Percentiles rank a stretch among this genome's conserved stretches.
phyloP scores from a whole-genome alignment of 2,113 vertebrate species.

The Chaenocephalus aceratus region DNA sequence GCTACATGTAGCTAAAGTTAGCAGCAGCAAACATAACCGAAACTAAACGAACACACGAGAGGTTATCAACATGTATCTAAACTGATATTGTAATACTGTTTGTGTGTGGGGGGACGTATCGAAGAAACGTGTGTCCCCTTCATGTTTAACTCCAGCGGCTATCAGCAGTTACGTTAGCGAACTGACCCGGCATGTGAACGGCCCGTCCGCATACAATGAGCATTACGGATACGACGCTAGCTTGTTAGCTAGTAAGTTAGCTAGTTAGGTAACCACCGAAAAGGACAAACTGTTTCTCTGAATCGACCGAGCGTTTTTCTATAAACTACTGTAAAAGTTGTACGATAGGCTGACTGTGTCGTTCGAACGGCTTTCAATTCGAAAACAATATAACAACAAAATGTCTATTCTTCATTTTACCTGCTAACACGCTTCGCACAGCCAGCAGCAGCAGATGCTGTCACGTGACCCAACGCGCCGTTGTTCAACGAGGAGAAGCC shows the following conservation, averaged over 20 bases:
- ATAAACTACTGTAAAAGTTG: neutral
- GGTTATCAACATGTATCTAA: neutral
- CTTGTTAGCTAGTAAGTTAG: slow-evolving; percentile 27
- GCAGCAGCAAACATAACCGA: slow-evolving; percentile 7
- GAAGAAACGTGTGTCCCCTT: slow-evolving; percentile 4
- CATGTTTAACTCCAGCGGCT: neutral
- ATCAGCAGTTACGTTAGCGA: slow-evolving; percentile 8
- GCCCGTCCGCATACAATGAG: slow-evolving; percentile 62
- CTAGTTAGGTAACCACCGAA: slow-evolving; percentile 14
- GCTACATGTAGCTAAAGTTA: slow-evolving; percentile 31
- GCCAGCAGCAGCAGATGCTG: slow-evolving; percentile 82
- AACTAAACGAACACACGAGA: neutral
- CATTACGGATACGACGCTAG: slow-evolving; percentile 20
- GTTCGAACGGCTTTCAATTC: neutral
- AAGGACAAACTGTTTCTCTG: no score
- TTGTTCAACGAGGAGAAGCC: slow-evolving; percentile 55
- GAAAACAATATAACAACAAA: neutral
- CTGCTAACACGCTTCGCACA: slow-evolving; percentile 86
- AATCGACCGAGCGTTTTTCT: neutral
- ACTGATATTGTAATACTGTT: fast-evolving
- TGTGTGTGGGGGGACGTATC: neutral
- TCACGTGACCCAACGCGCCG: slow-evolving; percentile 80
- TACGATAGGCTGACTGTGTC: fast-evolving
- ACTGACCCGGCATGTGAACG: slow-evolving; percentile 67
- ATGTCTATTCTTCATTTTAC: slow-evolving; percentile 69